Percentiles rank a stretch among this genome's conserved stretches.
These are phyloP conservation scores for Eupsittula cactorum DNA, from an alignment of 2,113 vertebrate species.

Conservation along the genomic window DNA sequence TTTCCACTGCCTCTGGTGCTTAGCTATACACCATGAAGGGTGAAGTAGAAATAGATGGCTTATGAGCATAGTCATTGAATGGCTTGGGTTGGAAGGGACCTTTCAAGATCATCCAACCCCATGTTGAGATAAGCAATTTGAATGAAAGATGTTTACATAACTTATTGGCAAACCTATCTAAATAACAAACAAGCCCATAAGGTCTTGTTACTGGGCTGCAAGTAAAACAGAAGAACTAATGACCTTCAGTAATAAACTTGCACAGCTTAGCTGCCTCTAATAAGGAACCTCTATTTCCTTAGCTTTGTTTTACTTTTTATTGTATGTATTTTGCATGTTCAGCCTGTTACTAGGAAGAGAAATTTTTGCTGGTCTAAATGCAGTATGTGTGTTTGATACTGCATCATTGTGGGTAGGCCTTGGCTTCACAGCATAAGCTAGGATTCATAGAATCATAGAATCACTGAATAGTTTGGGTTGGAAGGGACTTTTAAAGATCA, in stretches of 20 bases:
- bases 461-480: not conserved
- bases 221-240: not conserved
- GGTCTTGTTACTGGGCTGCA: not conserved
- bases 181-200: not conserved
- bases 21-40: not conserved
- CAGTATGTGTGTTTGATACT: not conserved
- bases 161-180: not conserved
- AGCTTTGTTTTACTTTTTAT: not conserved
- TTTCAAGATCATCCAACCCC: not conserved
- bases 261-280: not conserved
- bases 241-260: not conserved
- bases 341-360: not conserved
- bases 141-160: not conserved
- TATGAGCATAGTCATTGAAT: not conserved
- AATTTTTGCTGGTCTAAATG: not conserved
- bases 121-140: not conserved
- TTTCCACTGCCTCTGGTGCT: not conserved
- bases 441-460: not conserved
- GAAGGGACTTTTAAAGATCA: not conserved
- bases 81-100: not conserved
- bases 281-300: not conserved
- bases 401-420: not conserved
- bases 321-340: not conserved
- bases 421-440: not conserved
- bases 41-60: not conserved